Conservation (phyloP, 2,797 vertebrate species). For the Pipistrellus pipistrellus region DNA sequence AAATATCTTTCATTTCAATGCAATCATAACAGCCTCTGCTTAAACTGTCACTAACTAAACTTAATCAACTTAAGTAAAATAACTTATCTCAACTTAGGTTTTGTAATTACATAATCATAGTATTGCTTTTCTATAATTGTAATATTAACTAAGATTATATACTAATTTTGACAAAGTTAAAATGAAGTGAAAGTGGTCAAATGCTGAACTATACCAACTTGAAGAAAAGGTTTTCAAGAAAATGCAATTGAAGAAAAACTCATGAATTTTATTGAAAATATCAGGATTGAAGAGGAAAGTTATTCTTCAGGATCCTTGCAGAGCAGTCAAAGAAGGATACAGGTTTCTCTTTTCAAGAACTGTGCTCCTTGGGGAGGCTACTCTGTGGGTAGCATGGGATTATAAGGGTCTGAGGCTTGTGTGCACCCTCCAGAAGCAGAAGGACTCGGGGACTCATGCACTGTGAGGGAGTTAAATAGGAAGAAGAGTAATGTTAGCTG, state of each 20-base stretch:
- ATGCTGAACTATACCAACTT: background rate
- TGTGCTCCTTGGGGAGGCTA: background rate
- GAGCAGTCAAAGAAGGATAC: background rate
- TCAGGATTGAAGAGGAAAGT: background rate
- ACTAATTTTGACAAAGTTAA: background rate
- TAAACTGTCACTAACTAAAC: background rate
- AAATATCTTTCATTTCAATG: background rate
- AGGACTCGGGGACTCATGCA: accelerated
- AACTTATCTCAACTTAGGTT: background rate
- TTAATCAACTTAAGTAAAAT: background rate
- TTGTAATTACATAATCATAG: background rate
- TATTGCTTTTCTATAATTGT: background rate
- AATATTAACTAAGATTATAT: background rate
- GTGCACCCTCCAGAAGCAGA: too few species aligned
- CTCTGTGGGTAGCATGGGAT: background rate
- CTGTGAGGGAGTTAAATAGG: background rate
- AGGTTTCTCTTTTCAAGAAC: background rate
- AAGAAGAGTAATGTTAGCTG: background rate
- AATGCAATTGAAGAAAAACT: background rate
- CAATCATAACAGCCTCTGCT: background rate
- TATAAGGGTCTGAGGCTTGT: background rate
- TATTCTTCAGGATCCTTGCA: background rate
- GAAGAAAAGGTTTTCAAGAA: background rate
- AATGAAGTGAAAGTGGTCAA: background rate
- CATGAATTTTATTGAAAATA: background rate